phyloP scores from a whole-genome alignment of 2,888 invertebrate species.

The Synanthedon tipuliformis region DNA sequence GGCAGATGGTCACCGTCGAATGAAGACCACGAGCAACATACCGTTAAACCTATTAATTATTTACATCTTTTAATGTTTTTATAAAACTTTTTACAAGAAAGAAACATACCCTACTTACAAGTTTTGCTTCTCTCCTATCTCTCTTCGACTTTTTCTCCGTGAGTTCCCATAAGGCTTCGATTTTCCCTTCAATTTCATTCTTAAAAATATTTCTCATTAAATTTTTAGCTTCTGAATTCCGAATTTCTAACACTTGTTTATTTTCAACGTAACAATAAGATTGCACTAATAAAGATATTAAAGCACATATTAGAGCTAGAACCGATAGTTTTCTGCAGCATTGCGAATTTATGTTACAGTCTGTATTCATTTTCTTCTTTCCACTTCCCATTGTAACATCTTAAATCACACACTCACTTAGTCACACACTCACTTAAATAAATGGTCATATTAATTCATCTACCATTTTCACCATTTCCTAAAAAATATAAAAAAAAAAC shows the following conservation, averaged over 20 bases:
- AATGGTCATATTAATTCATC: no score
- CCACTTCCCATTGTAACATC: constrained; percentile 8
- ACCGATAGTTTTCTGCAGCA: constrained; percentile 44
- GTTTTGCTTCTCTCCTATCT: constrained; percentile 51
- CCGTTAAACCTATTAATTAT: no score
- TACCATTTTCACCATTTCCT: no score
- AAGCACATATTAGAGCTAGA: constrained; percentile 45
- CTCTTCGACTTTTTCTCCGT: constrained; percentile 25
- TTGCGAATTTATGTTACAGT: constrained; percentile 12
- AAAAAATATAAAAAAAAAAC: no score
- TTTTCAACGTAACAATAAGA: constrained; percentile 37
- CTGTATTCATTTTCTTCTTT: constrained; percentile 14
- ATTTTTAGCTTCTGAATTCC: constrained; percentile 23
- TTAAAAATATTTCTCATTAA: constrained; percentile 32
- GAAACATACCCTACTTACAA: constrained; percentile 25
- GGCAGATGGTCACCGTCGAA: no score
- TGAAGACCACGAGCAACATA: no score
- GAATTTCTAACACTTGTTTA: constrained; percentile 13
- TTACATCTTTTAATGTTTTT: no score
- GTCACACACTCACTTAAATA: no score
- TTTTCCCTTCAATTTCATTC: constrained; percentile 35
- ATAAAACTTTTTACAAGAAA: neutral
- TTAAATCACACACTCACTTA: constrained; percentile 6
- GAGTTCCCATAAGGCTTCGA: constrained; percentile 32
- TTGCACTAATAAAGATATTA: constrained; percentile 45